Evolutionary conservation across 2,113 vertebrate species (phyloP), one percentile per base, ranked within the genome.

Genomic region (Pterocles burchelli): DNA sequence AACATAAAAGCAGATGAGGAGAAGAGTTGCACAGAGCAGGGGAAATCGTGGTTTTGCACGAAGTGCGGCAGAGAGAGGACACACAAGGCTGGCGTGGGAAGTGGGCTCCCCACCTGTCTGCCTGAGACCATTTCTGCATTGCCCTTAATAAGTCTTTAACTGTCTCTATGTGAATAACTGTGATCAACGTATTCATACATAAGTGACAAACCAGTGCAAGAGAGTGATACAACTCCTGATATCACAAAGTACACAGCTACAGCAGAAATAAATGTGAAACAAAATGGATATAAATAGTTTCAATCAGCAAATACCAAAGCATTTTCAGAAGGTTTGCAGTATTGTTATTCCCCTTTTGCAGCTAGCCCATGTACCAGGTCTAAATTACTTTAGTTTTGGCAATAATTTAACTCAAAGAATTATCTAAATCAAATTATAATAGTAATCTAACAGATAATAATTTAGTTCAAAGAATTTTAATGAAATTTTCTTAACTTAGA

Each of bases 71-170:
- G 41, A 31, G 6, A 14, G 48, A 62, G 54, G 43, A 33, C 45
- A 38, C 0, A 0, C 33, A 51, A 62, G 26, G 55, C 29, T 68
- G 57, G 2, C 0, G 9, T 18, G 36, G 68, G 51, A 19, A 6
- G 17, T 29, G 52, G 57, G 22, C 1, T 82, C 31, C 66, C 25
- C 46, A 65, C 4, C 36, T 26, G 13, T 46, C 51, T 7, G 17
- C 54, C 43, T 0, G 0, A 26, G 57, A 62, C n/a, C 4, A 7
- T 55, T 59, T 28, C 73, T 65, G 33, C 21, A 7, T 49, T 7
- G 7, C 49, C 59, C 9, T 28, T 67, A 31, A 1, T 7, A 31
- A 52, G 1, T 46, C 70, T 43, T 34, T 20, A 29, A 31, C 13
- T 24, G 20, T 14, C 68, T 45, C 20, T 65, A 41, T 41, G 12